Evolutionary conservation across 1,140 invertebrate genomes (phyloP).

Genomic region (Pemphigus obesinymphae): DNA sequence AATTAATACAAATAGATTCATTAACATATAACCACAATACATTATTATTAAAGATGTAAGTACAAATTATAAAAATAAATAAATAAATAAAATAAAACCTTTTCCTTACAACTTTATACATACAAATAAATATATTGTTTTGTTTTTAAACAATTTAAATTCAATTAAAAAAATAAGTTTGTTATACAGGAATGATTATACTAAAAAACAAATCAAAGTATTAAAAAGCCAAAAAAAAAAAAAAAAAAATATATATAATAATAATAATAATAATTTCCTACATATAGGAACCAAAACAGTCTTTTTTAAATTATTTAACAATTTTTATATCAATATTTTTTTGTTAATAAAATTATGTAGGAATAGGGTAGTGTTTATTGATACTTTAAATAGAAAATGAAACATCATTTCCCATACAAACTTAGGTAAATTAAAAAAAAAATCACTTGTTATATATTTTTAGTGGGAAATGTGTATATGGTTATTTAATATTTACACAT

Average conservation of each 20-base stretch:
- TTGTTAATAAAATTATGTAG: not conserved
- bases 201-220: constrained; percentile 10
- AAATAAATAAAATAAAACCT: constrained; percentile 17
- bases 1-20: not conserved
- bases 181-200: constrained; percentile 15
- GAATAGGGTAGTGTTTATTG: not conserved
- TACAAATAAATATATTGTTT: not conserved
- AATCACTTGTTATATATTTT: too few relatives aligned
- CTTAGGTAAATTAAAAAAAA: too few relatives aligned
- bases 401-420: too few relatives aligned
- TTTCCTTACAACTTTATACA: not conserved
- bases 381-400: too few relatives aligned
- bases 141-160: constrained; percentile 7
- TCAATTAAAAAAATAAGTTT: not conserved
- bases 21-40: not conserved
- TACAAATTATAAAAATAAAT: constrained; percentile 20
- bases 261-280: not conserved
- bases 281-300: constrained; percentile 18
- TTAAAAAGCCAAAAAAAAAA: not conserved
- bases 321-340: not conserved
- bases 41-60: constrained; percentile 8
- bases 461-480: too few relatives aligned
- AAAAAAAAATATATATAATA: too few relatives aligned
- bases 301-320: constrained; percentile 25
- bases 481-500: too few relatives aligned